Evolutionary conservation across 2,113 vertebrate genomes (phyloP).

Genomic region (Colinus virginianus): DNA sequence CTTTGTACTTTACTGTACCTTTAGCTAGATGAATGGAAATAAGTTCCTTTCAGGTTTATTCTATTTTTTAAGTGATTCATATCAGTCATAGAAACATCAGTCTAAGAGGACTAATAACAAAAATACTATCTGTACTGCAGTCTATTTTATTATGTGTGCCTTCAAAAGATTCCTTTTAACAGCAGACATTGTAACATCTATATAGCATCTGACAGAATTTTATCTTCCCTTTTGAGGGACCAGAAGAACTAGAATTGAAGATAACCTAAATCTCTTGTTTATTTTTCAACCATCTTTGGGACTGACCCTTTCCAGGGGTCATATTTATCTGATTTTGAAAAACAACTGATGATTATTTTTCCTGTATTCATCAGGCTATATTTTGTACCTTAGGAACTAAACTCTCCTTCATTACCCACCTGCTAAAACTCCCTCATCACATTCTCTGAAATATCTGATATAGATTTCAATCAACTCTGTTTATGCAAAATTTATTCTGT

Average conservation of each 20-base stretch:
- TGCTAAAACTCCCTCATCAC: neutral
- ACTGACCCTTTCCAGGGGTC: neutral
- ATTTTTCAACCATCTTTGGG: neutral
- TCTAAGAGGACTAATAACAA: neutral
- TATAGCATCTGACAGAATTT: neutral
- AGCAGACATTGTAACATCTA: neutral
- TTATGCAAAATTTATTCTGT: neutral
- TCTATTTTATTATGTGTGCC: neutral
- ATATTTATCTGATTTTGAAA: neutral
- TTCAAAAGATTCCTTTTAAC: neutral
- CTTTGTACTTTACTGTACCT: neutral
- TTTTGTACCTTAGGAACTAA: neutral
- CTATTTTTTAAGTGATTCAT: neutral
- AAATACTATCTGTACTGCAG: neutral
- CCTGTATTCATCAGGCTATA: neutral
- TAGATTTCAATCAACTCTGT: neutral
- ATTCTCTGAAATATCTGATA: neutral
- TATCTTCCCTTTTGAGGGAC: neutral
- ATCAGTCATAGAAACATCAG: neutral
- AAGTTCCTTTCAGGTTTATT: neutral
- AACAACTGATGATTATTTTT: fast-evolving
- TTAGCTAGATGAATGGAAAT: neutral
- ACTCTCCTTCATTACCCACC: neutral
- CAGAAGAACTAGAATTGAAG: neutral
- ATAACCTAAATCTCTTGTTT: neutral